Percentiles rank a stretch among this genome's conserved stretches.
phyloP scores from a whole-genome alignment of 2,888 invertebrate species.

The Biston stratarius region DNA sequence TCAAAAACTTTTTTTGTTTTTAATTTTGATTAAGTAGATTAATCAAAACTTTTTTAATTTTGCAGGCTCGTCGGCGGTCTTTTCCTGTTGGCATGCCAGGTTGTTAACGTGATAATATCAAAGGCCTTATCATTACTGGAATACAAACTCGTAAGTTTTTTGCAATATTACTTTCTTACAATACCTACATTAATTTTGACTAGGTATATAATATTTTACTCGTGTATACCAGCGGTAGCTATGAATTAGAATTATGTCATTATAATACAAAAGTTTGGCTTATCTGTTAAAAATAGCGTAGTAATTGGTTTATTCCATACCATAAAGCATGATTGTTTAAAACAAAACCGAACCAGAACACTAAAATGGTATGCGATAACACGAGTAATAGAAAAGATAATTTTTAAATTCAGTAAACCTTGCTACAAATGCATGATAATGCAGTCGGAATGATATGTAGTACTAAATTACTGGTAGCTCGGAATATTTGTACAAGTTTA shows the following conservation, averaged over 20 bases:
- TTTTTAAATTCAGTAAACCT: not conserved
- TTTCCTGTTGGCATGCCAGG: constrained; percentile 28
- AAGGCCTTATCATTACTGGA: constrained; percentile 19
- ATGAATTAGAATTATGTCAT: constrained; percentile 5
- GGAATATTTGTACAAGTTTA: too few species aligned
- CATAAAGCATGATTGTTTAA: not conserved
- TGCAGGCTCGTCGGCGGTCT: constrained; percentile 33
- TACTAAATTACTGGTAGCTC: too few species aligned
- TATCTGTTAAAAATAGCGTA: constrained; percentile 10
- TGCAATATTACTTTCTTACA: constrained; percentile 15
- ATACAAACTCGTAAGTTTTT: constrained; percentile 29
- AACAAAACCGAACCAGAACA: not conserved
- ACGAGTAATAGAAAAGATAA: not conserved
- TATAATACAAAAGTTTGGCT: constrained; percentile 6
- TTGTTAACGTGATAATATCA: constrained; percentile 18
- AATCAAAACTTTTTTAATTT: not conserved
- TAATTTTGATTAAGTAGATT: not conserved
- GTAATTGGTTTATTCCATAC: constrained; percentile 1
- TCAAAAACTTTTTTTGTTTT: not conserved
- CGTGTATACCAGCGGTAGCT: not conserved
- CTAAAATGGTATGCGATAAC: not conserved
- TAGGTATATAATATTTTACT: not conserved
- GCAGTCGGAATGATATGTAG: not conserved
- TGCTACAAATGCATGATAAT: not conserved
- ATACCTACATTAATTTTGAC: constrained; percentile 6